A percentile compares a stretch with the other conserved stretches of the same genome.
Conservation (phyloP, 2,888 invertebrate genomes). For the Entomobrya proxima region DNA sequence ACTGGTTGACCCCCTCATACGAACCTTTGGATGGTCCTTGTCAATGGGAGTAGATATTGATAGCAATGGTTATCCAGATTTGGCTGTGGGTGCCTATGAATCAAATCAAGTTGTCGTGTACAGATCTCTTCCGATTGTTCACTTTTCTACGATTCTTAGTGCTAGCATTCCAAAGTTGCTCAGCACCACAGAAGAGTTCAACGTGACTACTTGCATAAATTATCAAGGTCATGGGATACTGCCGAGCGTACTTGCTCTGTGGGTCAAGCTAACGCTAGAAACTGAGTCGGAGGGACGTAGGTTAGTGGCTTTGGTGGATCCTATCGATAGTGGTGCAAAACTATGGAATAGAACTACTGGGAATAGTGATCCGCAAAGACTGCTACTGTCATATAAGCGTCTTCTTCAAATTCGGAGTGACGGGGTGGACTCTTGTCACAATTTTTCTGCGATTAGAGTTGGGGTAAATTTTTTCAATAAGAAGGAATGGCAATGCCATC, state of each 20-base stretch:
- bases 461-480: constrained; percentile 41
- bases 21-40: constrained; percentile 82
- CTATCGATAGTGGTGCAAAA: not conserved
- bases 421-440: constrained; percentile 42
- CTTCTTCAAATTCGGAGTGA: not conserved
- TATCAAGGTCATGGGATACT: constrained; percentile 43
- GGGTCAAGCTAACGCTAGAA: constrained; percentile 57
- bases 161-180: constrained; percentile 58
- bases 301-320: constrained; percentile 23
- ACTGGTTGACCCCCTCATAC: constrained; percentile 77
- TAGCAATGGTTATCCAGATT: constrained; percentile 80
- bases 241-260: constrained; percentile 44
- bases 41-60: constrained; percentile 82
- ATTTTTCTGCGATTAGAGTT: constrained; percentile 49
- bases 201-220: constrained; percentile 61
- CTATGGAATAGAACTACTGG: not conserved
- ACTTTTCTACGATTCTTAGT: constrained; percentile 68
- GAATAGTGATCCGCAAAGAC: not conserved
- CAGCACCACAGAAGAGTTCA: constrained; percentile 52
- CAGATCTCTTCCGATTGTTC: constrained; percentile 77
- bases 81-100: constrained; percentile 81
- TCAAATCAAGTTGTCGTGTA: constrained; percentile 81
- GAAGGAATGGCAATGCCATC: not conserved
- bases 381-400: not conserved
- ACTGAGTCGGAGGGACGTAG: constrained; percentile 43